Percentiles rank a stretch among this genome's conserved stretches.
Conservation (phyloP, 2,888 invertebrate species). For the Melolontha melolontha region DNA sequence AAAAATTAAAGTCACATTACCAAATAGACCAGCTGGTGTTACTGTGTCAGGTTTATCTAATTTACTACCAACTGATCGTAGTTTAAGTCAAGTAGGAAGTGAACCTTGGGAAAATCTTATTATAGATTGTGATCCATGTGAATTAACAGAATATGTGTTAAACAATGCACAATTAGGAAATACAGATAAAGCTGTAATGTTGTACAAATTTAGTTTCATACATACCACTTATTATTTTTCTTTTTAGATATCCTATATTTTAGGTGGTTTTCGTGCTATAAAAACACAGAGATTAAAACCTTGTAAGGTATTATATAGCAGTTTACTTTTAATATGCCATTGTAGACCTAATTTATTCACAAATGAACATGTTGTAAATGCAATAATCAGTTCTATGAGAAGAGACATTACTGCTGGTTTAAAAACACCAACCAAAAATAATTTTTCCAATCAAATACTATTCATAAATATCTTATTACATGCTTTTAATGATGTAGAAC, state of each 20-base stretch:
- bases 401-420: conserved; percentile 78
- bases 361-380: conserved; percentile 81
- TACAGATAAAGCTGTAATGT: conserved; percentile 77
- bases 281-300: conserved; percentile 85
- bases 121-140: conserved; percentile 83
- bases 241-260: conserved; percentile 78
- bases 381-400: conserved; percentile 84
- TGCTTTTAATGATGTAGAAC: conserved; percentile 83
- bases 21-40: conserved; percentile 60
- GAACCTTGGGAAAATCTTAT: conserved; percentile 81
- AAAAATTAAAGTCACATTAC: conserved; percentile 68
- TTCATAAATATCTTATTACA: conserved; percentile 87
- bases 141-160: conserved; percentile 80
- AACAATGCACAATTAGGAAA: conserved; percentile 84
- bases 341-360: conserved; percentile 81
- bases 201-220: neutral
- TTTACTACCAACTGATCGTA: conserved; percentile 55
- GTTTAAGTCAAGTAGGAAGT: conserved; percentile 53
- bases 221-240: conserved; percentile 6
- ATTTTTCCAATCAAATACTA: conserved; percentile 82
- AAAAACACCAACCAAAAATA: conserved; percentile 78
- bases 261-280: conserved; percentile 87
- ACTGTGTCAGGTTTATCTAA: conserved; percentile 51
- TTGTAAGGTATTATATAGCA: conserved; percentile 81
- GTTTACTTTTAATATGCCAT: conserved; percentile 84